Evolutionary conservation across 1,140 invertebrate species (phyloP).

Genomic region (Drosophila aff.): DNA sequence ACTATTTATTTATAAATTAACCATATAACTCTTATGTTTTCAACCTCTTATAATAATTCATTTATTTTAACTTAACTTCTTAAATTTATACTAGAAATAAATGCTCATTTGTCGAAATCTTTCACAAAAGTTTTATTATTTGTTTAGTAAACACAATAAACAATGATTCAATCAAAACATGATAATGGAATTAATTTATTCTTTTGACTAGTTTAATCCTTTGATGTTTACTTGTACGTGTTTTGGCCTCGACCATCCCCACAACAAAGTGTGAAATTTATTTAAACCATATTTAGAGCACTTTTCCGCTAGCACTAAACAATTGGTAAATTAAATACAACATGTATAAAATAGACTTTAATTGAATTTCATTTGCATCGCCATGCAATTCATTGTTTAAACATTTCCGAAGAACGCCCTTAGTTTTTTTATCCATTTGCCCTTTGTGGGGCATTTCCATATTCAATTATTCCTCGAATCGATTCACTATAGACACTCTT

Average conservation of each 20-base stretch:
- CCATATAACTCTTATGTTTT: not conserved
- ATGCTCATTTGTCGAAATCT: not conserved
- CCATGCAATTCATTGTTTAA: not conserved
- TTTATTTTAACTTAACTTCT: not conserved
- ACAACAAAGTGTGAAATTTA: too few relatives aligned
- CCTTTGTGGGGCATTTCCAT: not conserved
- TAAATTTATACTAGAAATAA: not conserved
- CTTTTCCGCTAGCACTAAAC: not conserved
- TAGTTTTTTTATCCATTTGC: not conserved
- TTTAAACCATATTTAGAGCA: not conserved
- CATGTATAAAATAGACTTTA: not conserved
- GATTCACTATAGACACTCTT: slow-evolving; percentile 24
- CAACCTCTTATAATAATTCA: not conserved
- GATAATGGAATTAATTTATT: slow-evolving; percentile 1
- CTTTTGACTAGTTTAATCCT: not conserved
- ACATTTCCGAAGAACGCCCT: not conserved
- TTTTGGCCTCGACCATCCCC: not conserved
- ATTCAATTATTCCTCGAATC: slow-evolving; percentile 39
- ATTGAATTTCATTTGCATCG: not conserved
- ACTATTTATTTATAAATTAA: too few relatives aligned
- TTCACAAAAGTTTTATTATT: too few relatives aligned
- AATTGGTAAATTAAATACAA: slow-evolving; percentile 4
- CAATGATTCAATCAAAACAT: not conserved
- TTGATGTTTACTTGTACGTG: not conserved
- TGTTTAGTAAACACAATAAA: not conserved